phyloP scores from a whole-genome alignment of 2,797 vertebrate genomes.

The Sebastes reedi region DNA sequence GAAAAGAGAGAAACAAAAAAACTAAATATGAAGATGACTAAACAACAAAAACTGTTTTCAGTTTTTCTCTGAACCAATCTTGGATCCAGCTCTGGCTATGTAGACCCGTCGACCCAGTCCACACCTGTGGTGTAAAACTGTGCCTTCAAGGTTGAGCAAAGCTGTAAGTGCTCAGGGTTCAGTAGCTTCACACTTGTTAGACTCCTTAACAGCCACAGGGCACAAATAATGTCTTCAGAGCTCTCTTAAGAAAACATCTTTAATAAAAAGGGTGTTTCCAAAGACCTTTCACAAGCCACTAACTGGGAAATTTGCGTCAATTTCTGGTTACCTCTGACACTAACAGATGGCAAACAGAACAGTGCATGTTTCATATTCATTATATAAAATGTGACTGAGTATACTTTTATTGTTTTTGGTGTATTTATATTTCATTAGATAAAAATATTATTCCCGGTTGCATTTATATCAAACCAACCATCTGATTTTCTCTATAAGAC shows the following conservation, averaged over 20 bases:
- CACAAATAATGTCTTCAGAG: constrained; percentile 42
- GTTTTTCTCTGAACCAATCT: not conserved
- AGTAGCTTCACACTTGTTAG: constrained; percentile 50
- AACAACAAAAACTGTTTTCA: constrained; percentile 24
- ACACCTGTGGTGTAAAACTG: constrained; percentile 51
- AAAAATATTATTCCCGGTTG: not conserved
- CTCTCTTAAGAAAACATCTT: constrained; percentile 30
- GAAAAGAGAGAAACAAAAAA: constrained; percentile 5
- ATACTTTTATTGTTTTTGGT: not conserved
- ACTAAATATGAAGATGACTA: constrained; percentile 32
- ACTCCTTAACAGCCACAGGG: constrained; percentile 22
- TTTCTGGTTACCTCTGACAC: constrained; percentile 25
- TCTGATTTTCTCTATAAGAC: not conserved
- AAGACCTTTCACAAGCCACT: constrained; percentile 26
- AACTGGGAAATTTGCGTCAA: not conserved
- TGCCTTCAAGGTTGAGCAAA: constrained; percentile 42
- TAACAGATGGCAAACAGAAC: constrained; percentile 15
- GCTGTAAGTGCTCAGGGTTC: constrained; percentile 29
- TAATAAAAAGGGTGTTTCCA: constrained; percentile 25
- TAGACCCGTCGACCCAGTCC: not conserved
- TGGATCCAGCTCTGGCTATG: constrained; percentile 12
- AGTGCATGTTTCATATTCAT: constrained; percentile 13
- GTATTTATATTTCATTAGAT: not conserved
- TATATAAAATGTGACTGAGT: not conserved
- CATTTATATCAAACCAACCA: not conserved